These are phyloP conservation scores for Dynastes hyllus DNA, from an alignment of 2,888 invertebrate species.

Conservation along the genomic window DNA sequence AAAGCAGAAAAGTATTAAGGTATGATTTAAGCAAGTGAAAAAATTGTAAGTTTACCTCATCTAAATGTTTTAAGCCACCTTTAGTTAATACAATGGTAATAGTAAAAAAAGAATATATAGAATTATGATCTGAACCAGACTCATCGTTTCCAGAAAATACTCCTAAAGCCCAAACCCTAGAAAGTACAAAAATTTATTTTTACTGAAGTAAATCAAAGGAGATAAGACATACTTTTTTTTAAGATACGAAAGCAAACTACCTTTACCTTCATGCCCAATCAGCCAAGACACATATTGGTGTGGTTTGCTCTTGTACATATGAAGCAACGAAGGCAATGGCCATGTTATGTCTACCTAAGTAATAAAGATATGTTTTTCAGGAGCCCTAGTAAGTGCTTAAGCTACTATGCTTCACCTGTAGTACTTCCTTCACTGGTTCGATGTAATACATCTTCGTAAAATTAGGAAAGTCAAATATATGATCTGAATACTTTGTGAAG, in stretches of 20 bases:
- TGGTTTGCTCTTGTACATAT: conserved; percentile 84
- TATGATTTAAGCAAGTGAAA: conserved; percentile 37
- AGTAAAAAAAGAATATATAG: conserved; percentile 84
- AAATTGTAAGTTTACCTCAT: conserved; percentile 71
- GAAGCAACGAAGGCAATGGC: conserved; percentile 76
- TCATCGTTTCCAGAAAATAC: conserved; percentile 83
- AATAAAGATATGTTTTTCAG: conserved; percentile 2
- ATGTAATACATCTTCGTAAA: conserved; percentile 84
- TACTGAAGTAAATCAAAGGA: conserved; percentile 6
- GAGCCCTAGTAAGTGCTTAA: neutral
- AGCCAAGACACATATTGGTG: conserved; percentile 84
- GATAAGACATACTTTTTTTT: conserved; percentile 76
- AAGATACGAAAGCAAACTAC: conserved; percentile 86
- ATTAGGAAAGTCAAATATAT: conserved; percentile 76
- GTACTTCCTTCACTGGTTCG: conserved; percentile 83
- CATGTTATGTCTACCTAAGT: conserved; percentile 76
- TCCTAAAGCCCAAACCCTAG: conserved; percentile 84
- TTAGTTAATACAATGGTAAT: conserved; percentile 85
- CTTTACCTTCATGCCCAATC: conserved; percentile 91
- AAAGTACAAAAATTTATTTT: conserved; percentile 54
- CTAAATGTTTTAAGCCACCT: conserved; percentile 81
- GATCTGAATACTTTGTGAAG: conserved; percentile 73
- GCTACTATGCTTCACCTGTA: conserved; percentile 72
- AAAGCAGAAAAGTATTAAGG: conserved; percentile 57
- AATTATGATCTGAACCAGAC: conserved; percentile 85